A percentile compares a stretch with the other conserved stretches of the same genome.
Conservation (phyloP, 2,113 vertebrate genomes). For the Cochlearius cochlearius region DNA sequence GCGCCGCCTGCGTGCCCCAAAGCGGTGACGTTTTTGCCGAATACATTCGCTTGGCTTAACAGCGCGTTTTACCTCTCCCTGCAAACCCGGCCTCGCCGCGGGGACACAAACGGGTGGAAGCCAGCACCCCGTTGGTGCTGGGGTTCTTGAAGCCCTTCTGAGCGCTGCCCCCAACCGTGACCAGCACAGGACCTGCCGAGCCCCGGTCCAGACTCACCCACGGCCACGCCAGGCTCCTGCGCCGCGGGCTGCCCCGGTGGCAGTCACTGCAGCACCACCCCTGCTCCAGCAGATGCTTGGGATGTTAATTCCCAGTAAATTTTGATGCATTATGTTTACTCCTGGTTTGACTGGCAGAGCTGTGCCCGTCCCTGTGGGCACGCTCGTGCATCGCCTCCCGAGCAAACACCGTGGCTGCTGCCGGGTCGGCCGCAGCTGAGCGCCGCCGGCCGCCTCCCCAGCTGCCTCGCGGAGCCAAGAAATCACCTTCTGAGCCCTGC, state of each 20-base stretch:
- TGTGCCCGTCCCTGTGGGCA: accelerated
- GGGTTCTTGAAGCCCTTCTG: accelerated
- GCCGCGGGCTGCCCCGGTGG: accelerated
- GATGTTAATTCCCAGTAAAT: not conserved
- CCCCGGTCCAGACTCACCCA: accelerated
- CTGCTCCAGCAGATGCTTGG: not conserved
- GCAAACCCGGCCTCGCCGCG: not conserved
- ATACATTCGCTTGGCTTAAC: accelerated
- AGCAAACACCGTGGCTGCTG: not conserved
- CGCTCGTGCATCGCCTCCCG: not conserved
- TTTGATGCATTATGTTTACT: constrained; percentile 31
- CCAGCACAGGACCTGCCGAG: not conserved
- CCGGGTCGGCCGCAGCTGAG: accelerated
- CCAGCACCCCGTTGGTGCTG: accelerated
- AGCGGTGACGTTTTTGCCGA: accelerated
- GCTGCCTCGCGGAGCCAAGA: not conserved
- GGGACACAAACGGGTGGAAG: not conserved
- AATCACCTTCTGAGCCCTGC: not conserved
- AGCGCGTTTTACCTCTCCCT: not conserved
- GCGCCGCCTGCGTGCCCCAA: accelerated
- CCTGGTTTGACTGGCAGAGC: not conserved
- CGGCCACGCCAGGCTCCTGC: not conserved
- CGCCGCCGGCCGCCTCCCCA: accelerated
- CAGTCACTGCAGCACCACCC: not conserved
- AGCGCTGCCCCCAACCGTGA: accelerated